Evolutionary conservation across 2,888 invertebrate species (phyloP).

Genomic region (Phyto melanocephala): DNA sequence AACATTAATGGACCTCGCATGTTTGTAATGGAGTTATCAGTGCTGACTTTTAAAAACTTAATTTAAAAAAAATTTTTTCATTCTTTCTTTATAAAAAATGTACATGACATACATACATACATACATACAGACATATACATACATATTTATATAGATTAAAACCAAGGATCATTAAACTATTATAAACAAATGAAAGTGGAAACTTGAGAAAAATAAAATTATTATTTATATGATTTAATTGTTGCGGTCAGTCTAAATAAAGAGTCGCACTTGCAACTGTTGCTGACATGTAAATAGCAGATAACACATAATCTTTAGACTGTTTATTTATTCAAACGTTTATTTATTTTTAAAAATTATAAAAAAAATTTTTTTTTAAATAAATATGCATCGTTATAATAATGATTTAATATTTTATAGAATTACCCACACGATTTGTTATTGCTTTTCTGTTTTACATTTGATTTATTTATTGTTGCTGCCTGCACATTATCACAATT

Average conservation of each 20-base stretch:
- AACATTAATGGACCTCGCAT: no score
- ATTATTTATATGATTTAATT: neutral
- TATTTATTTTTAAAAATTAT: neutral
- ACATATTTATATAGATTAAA: neutral
- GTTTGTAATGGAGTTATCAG: no score
- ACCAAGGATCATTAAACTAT: slow-evolving; percentile 15
- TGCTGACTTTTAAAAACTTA: no score
- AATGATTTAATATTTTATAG: slow-evolving; percentile 22
- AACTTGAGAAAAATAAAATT: neutral
- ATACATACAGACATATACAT: no score
- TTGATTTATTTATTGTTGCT: slow-evolving; percentile 1
- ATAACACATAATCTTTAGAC: neutral
- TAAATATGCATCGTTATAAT: slow-evolving; percentile 1
- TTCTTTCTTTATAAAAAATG: no score
- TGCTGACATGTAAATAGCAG: neutral
- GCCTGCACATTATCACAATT: slow-evolving; percentile 1
- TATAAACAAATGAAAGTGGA: neutral
- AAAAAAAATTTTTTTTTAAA: slow-evolving; percentile 2
- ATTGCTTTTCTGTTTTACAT: neutral
- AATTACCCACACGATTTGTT: neutral
- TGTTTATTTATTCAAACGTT: neutral
- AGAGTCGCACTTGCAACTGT: neutral
- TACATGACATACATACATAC: no score
- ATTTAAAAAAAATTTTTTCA: no score
- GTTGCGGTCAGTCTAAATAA: neutral